A percentile compares a stretch with the other conserved stretches of the same genome.
These are phyloP conservation scores for Polypterus bichir DNA, from an alignment of 2,113 vertebrate species.

Conservation along the genomic window DNA sequence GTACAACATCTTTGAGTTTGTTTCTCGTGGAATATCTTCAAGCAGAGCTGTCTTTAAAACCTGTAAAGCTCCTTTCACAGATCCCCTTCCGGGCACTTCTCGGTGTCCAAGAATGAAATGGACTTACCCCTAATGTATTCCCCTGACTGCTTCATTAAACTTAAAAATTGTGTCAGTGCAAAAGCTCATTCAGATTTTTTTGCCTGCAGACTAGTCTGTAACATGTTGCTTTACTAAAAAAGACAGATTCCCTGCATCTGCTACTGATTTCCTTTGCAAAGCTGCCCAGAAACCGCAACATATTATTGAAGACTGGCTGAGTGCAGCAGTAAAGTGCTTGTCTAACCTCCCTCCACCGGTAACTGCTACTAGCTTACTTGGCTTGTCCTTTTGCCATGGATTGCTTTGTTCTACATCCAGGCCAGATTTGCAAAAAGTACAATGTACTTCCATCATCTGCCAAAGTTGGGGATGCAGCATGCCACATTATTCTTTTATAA, in stretches of 20 bases:
- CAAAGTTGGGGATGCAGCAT: constrained; percentile 26
- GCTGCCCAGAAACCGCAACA: neutral
- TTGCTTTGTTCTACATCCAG: constrained; percentile 41
- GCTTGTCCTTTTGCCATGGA: constrained; percentile 23
- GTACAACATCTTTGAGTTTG: too few relatives aligned
- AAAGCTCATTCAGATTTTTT: neutral
- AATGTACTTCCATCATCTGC: constrained; percentile 27
- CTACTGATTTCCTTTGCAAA: neutral
- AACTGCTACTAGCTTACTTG: constrained; percentile 12
- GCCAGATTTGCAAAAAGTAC: constrained; percentile 31
- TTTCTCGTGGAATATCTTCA: too few relatives aligned
- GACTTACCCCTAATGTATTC: neutral
- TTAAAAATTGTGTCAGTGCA: neutral
- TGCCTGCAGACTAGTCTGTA: neutral
- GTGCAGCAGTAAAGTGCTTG: constrained; percentile 11
- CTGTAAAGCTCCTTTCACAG: too few relatives aligned
- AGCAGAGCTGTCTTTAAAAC: too few relatives aligned
- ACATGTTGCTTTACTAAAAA: neutral
- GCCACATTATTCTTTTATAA: constrained; percentile 3
- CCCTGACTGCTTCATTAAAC: neutral
- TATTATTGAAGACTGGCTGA: constrained; percentile 19
- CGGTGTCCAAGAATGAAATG: neutral
- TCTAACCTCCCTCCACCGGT: constrained; percentile 18
- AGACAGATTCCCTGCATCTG: neutral
- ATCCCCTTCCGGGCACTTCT: too few relatives aligned